These are phyloP conservation scores for Acromyrmex charruanus DNA, from an alignment of 1,140 invertebrate species.

Conservation along the genomic window DNA sequence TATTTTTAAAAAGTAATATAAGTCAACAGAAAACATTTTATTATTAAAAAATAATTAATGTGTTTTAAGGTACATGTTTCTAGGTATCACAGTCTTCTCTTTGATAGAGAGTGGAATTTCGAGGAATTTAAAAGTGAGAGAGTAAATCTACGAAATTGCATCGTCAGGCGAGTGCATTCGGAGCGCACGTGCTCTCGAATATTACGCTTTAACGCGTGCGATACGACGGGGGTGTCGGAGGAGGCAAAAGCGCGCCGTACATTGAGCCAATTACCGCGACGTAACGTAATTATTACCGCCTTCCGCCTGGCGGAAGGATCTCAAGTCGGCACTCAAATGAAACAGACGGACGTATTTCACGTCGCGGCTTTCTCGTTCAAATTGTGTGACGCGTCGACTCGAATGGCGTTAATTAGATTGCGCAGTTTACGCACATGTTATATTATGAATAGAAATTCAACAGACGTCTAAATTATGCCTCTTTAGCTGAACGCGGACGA, in stretches of 20 bases:
- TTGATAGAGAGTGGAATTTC: not conserved
- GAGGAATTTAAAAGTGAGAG: not conserved
- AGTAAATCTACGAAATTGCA: not conserved
- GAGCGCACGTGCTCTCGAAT: constrained; percentile 21
- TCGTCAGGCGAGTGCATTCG: constrained; percentile 32
- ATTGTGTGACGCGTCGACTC: not conserved
- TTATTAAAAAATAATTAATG: no score
- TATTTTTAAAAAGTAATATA: no score
- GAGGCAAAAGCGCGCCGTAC: constrained; percentile 68
- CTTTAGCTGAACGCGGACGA: constrained; percentile 91
- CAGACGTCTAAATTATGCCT: constrained; percentile 24
- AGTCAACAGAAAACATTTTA: no score
- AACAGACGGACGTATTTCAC: constrained; percentile 54
- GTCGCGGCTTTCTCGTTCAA: not conserved
- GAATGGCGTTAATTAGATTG: not conserved
- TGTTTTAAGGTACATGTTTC: no score
- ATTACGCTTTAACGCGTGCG: constrained; percentile 52
- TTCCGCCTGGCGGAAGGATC: constrained; percentile 73
- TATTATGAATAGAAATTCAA: constrained; percentile 19
- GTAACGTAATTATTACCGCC: constrained; percentile 78
- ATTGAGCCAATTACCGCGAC: constrained; percentile 79
- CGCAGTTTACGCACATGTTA: constrained; percentile 6
- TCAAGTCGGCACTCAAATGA: constrained; percentile 26
- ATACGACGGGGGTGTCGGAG: constrained; percentile 64
- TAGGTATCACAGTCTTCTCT: no score